Evolutionary conservation across 2,888 invertebrate genomes (phyloP), one percentile per base, ranked within the genome.

Genomic region (Yponomeuta sedellus): DNA sequence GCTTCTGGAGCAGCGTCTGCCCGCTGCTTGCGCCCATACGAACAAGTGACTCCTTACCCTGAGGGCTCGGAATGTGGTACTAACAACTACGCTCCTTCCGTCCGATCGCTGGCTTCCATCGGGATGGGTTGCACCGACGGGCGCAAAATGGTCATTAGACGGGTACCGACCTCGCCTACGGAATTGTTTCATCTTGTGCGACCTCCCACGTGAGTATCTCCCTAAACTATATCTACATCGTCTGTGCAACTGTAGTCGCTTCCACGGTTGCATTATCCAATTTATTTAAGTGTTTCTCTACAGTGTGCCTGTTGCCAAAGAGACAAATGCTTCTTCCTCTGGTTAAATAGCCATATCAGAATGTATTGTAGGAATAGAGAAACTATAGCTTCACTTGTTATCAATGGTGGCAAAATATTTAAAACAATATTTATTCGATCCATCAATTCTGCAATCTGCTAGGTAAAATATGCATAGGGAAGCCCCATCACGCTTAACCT

Each of bases 71-170:
- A 95, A 71, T 91, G 89, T 70, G 92, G 93, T 71, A 87, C 88
- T 59, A 93, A 92, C 74, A 91, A 92, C 70, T 96, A 96, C 88
- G 94, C 94, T 63, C 94, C 94, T 44, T 96, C 96, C 44, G 93
- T 96, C 70, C 92, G 95, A 70, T 96, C 96, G 63, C 93, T 96
- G 74, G 96, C 96, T 67, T 96, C 96, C 65, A 96, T 97, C 73
- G 96, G 96, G 65, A 95, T 97, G 94, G 97, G 97, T 44, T 97
- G 96, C 70, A 97, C 97, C 59, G 97, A 97, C 86, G 97, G 97
- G 63, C 93, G 95, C 74, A 96, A 95, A 89, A 93, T 97, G 92
- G 96, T 96, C 75, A 96, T 97, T 75, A 92, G 95, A 75, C 92
- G 96, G 78, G 96, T 97, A 73, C 97, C 97, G 67, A 96, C 96